Evolutionary conservation across 2,888 invertebrate species (phyloP), one percentile per base, ranked within the genome.

Genomic region (Pterobdella sp.): DNA sequence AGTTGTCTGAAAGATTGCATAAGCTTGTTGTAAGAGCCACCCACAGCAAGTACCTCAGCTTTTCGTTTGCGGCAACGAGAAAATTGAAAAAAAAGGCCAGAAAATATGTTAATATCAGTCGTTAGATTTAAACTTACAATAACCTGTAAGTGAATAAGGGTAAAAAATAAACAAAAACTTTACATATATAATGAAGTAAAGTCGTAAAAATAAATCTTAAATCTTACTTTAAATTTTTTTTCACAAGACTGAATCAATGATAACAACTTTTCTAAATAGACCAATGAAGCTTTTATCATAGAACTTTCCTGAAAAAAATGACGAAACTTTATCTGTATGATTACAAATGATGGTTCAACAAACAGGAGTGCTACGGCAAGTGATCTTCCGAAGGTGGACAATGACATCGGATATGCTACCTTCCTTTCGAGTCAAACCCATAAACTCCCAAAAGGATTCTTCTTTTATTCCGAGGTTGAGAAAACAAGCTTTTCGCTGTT

Each of bases 1-100:
- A 74, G 74, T 63, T 73, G 70, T n/a, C 74, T 66, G 66, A 76
- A 78, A 18, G 32, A 35, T 22, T 56, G 35, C 22, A 95, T 87
- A 85, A 94, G 87, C 14, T 87, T 87, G 82, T 95, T 93, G 79
- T 94, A 96, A 78, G 94, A 88, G 56, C 94, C 94, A 0, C 95
- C 95, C 7, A 89, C 90, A 0, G 94, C 94, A 64, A 95, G 86
- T 0, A 93, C 88, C 77, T 87, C 90, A 79, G 85, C 60, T 76
- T 85, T 88, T 29, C 84, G 83, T 75, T 85, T 79, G 73, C 80
- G 80, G 75, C 80, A 82, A 71, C 78, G 85, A 1, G 87, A 87
- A 77, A 90, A 86, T 82, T 90, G 89, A 80, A 87, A 90, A 77
- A 89, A 86, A 79, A 89, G 85, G 0, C 90, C 90, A 3, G 88